phyloP scores from a whole-genome alignment of 2,113 vertebrate genomes.

The Pipa parva region DNA sequence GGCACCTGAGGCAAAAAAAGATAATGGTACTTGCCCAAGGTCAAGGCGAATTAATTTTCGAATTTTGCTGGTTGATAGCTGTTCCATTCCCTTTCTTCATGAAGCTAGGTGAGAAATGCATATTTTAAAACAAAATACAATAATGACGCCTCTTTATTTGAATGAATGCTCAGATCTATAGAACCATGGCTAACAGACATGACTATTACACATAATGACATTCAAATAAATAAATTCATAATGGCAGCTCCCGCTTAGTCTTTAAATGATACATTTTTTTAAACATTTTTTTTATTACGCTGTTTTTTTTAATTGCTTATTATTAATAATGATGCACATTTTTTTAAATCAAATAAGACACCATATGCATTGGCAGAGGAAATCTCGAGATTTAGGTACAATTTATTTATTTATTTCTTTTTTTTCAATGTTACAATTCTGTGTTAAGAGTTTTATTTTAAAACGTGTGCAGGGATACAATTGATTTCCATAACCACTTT shows the following conservation, averaged over 20 bases:
- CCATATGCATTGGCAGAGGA: neutral
- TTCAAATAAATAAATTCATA: too few relatives aligned
- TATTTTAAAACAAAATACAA: neutral
- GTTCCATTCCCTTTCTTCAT: neutral
- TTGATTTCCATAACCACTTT: slow-evolving; percentile 39
- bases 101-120: neutral
- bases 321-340: too few relatives aligned
- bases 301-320: too few relatives aligned
- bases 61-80: neutral
- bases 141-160: too few relatives aligned
- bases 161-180: too few relatives aligned
- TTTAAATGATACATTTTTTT: too few relatives aligned
- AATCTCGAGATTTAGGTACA: slow-evolving; percentile 1
- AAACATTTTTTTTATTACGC: too few relatives aligned
- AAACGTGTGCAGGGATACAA: slow-evolving; percentile 32
- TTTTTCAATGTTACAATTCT: slow-evolving; percentile 28
- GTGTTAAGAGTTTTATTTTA: slow-evolving; percentile 34
- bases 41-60: slow-evolving; percentile 12
- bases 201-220: too few relatives aligned
- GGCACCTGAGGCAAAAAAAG: slow-evolving; percentile 17
- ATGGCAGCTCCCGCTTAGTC: too few relatives aligned
- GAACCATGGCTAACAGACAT: too few relatives aligned
- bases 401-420: slow-evolving; percentile 11
- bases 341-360: neutral
- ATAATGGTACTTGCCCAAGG: slow-evolving; percentile 36